Evolutionary conservation across 2,797 vertebrate genomes (phyloP), one percentile per base, ranked within the genome.

Genomic region (Notolepis coatsorum): DNA sequence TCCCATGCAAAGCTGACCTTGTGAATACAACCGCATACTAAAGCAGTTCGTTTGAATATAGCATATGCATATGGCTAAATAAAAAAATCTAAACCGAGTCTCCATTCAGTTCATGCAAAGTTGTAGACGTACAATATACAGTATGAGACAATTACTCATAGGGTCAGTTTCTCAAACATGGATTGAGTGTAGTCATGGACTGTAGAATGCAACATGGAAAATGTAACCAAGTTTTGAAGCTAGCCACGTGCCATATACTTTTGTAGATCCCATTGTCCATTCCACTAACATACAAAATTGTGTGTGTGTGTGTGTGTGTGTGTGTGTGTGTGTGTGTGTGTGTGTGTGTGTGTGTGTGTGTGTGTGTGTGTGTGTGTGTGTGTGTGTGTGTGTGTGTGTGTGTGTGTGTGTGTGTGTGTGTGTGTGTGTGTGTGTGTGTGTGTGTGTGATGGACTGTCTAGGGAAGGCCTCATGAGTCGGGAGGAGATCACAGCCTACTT

Each of bases 401-500:
- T 13, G n/a, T 39, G 37, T 39, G 37, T 39, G 1, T 38, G 3
- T 38, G 1, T 38, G 3, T 42, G 39, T 20, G 15, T 6, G 7
- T 7, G 13, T 8, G 7, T 9, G 18, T 17, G 5, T 43, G 8
- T 3, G 2, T 17, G 41, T 12, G 15, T 31, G n/a, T n/a, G n/a
- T n/a, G n/a, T n/a, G n/a, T n/a, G n/a, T n/a, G n/a, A n/a, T n/a
- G n/a, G n/a, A 51, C 53, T 84, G 60, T 82, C 9, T 84, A 98
- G 97, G 90, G 94, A 96, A 81, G 96, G 97, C 54, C 93, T 95
- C 15, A 93, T 98, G 77, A 98, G 93, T 90, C 92, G 95, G 76
- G 94, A 97, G 2, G 95, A 98, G 87, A 97, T 98, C 84, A 97
- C 95, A 0, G 95, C 96, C 67, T 98, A 98, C 87, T 98, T 98